phyloP scores from a whole-genome alignment of 2,888 invertebrate genomes.

The Congeria kusceri region DNA sequence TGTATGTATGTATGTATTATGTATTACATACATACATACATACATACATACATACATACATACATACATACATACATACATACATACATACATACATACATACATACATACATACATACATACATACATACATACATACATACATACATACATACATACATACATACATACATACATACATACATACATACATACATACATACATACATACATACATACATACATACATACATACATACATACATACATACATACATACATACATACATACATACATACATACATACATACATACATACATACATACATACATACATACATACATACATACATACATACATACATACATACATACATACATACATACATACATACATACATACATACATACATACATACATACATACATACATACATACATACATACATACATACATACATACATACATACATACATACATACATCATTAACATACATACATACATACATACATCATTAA shows the following conservation, averaged over 20 bases:
- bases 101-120: too few relatives aligned
- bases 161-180: too few relatives aligned
- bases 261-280: slow-evolving; percentile 15
- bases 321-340: slow-evolving; percentile 13
- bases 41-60: too few relatives aligned
- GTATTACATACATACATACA: too few relatives aligned
- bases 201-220: too few relatives aligned
- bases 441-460: slow-evolving; percentile 34
- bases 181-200: too few relatives aligned
- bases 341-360: slow-evolving; percentile 39
- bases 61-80: too few relatives aligned
- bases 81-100: too few relatives aligned
- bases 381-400: slow-evolving; percentile 32
- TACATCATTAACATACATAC: slow-evolving; percentile 10
- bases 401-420: slow-evolving; percentile 33
- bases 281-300: slow-evolving; percentile 13
- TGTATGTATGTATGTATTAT: too few relatives aligned
- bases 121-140: too few relatives aligned
- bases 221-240: slow-evolving; percentile 6
- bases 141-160: too few relatives aligned
- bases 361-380: slow-evolving; percentile 33
- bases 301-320: slow-evolving; percentile 14
- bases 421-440: slow-evolving; percentile 44
- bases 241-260: slow-evolving; percentile 20
- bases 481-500: too few relatives aligned